Base-by-base conservation (phyloP, 2,797 vertebrate genomes). In the Cyprinodon diabolis region DNA sequence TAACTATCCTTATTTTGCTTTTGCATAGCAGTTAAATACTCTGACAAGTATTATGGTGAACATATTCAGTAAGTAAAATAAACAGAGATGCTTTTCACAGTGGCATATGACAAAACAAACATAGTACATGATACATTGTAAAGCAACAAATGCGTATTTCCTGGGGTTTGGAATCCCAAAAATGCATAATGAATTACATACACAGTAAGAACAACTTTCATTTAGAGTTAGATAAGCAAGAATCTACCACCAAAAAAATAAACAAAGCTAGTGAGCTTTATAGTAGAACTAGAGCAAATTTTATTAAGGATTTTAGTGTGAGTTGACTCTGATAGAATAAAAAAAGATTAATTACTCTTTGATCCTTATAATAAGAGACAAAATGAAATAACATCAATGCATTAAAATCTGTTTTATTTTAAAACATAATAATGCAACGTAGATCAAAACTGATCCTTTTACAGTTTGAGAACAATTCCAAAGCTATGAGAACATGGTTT, bases 111-210 rank as follows among this genome's bases (percentile, higher is more conserved):
- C 5, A 30, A 43, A 65, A 65, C 19, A 15, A 14, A 37, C 23
- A 48, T 17, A 48, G 13, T 5, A 8, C 76, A 89, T 87, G 87
- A 80, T 69, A 75, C 80, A 78, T 72, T 52, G 23, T 58, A 45
- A 56, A 37, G 76, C 43, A 63, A 69, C 69, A 78, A 66, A 80
- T 72, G 43, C 49, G 45, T 43, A 13, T 23, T 9, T 37, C 13
- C 13, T 13, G 8, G 25, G 25, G 4, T 14, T 49, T 49, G 6
- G 48, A 25, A 58, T 48, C 54, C 15, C 23, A 21, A 17, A 25
- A 30, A 45, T 70, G 14, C 35, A 71, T 12, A 37, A 69, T 45
- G 55, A 43, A 75, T 47, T 62, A 47, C 43, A 65, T 25, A 37
- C 30, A 57, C 6, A 30, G 2, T 9, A 54, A 51, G 14, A 72